Conservation (phyloP, 2,797 vertebrate species). For the Botia almorhae region DNA sequence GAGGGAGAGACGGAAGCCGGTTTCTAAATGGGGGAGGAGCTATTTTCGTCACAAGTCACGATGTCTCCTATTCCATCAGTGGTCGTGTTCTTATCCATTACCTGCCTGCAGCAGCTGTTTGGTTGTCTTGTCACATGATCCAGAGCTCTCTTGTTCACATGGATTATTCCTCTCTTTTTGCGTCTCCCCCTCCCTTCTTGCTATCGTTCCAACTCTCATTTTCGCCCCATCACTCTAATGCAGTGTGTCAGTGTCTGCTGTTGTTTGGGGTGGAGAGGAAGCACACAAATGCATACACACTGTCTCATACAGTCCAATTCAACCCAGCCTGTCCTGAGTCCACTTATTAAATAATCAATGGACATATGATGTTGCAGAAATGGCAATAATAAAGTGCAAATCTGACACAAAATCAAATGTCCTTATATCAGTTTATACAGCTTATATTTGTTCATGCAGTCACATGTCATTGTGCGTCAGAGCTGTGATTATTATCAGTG, state of each 20-base stretch:
- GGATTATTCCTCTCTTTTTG: constrained; percentile 46
- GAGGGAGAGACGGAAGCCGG: constrained; percentile 15
- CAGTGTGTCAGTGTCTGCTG: constrained; percentile 64
- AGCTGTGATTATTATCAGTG: not conserved
- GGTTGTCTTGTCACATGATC: constrained; percentile 62
- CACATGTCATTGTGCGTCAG: not conserved
- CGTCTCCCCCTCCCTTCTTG: constrained; percentile 17
- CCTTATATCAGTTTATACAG: too few species aligned
- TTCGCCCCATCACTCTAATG: constrained; percentile 66
- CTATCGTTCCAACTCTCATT: constrained; percentile 32
- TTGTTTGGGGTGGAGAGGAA: constrained; percentile 62
- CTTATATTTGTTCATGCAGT: too few species aligned
- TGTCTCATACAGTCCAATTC: not conserved
- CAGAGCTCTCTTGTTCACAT: constrained; percentile 55
- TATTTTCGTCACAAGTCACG: constrained; percentile 16
- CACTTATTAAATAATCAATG: not conserved
- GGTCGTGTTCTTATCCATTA: constrained; percentile 6
- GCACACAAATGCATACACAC: constrained; percentile 6
- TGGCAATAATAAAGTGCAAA: not conserved
- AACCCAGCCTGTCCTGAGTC: not conserved
- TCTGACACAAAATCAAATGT: not conserved
- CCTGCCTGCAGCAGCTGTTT: constrained; percentile 43
- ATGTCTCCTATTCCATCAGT: constrained; percentile 13
- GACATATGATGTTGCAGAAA: not conserved
- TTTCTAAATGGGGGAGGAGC: constrained; percentile 5